Conservation (phyloP, 2,797 vertebrate species). For the Sebastolobus altivelis region DNA sequence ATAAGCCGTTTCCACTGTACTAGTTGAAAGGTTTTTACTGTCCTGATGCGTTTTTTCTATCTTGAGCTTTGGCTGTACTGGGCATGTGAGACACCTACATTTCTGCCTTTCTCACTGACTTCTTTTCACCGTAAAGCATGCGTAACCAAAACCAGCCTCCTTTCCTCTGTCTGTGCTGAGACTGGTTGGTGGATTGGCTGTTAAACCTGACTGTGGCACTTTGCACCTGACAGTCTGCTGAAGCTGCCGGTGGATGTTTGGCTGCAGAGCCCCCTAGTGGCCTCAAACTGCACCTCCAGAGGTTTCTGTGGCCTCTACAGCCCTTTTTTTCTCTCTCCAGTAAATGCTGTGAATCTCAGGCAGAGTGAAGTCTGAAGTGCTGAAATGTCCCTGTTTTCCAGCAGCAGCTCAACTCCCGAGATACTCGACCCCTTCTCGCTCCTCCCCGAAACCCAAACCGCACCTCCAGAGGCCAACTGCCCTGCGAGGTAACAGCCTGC, state of each 20-base stretch:
- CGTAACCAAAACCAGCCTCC: conserved; percentile 35
- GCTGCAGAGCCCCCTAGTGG: conserved; percentile 75
- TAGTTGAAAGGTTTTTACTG: too few relatives aligned
- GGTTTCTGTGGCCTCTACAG: conserved; percentile 41
- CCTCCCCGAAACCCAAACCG: conserved; percentile 98
- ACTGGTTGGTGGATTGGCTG: conserved; percentile 27
- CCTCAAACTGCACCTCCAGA: conserved; percentile 11
- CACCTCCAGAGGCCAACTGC: conserved; percentile 93
- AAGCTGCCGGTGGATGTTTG: conserved; percentile 41
- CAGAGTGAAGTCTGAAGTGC: conserved; percentile 55
- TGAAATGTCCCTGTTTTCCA: conserved; percentile 86
- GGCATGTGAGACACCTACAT: conserved; percentile 44
- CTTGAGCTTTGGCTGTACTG: conserved; percentile 50
- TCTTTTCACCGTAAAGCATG: conserved; percentile 64
- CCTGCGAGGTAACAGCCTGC: conserved; percentile 93
- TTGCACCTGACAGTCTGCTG: neutral
- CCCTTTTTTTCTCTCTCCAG: conserved; percentile 11
- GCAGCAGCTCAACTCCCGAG: conserved; percentile 80
- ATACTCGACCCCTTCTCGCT: conserved; percentile 91
- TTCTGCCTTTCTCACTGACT: conserved; percentile 38
- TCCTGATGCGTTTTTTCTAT: neutral
- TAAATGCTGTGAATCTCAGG: conserved; percentile 30
- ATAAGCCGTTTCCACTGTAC: too few relatives aligned
- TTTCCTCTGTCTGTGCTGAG: conserved; percentile 32
- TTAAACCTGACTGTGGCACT: conserved; percentile 20